Base-by-base conservation (phyloP, 1,140 invertebrate genomes). In the Hylyphantes graminicola region DNA sequence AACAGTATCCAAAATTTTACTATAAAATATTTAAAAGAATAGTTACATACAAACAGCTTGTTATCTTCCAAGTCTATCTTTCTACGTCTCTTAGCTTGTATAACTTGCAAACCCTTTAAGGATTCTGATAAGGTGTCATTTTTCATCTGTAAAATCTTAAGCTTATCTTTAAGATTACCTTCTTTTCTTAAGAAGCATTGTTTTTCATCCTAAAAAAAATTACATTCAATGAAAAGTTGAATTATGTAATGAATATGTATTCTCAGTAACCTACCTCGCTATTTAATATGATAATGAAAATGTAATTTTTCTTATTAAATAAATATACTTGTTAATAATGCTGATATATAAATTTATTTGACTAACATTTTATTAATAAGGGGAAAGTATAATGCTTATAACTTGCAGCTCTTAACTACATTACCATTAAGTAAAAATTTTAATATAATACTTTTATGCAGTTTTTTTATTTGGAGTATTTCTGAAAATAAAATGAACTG, bases 171-270 rank as follows among this genome's bases (percentile, higher is more conserved):
- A 21, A 57, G 35, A 57, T 74, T 53, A 55, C 53, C 55, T 59
- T 74, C 72, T 59, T 74, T 74, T n/a, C 72, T 74, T 13, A 59
- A 12, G 54, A 35, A 74, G 35, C 19, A 17, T 74, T 74, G 17
- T 10, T 35, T 74, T 74, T 74, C 57, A 74, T 35, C 72, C 72
- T 74, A 13, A 51, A 57, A 12, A 74, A 12, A 61, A 2, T 1
- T 3, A 61, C 57, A 61, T 15, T 15, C 12, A 61, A 12, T 61
- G 17, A 61, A 61, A 15, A 3, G 17, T 17, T 61, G 57, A 15
- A 17, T 15, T 19, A 10, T 21, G 12, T 15, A 11, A 15, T 51
- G 17, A 35, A 59, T n/a, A 73, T 9, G 53, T 9, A 21, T 9
- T 57, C 54, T 17, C 13, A 55, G 0, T 73, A 10, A 73, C 12